Evolutionary conservation across 2,888 invertebrate genomes (phyloP).

Genomic region (Falcaria lacertinaria): DNA sequence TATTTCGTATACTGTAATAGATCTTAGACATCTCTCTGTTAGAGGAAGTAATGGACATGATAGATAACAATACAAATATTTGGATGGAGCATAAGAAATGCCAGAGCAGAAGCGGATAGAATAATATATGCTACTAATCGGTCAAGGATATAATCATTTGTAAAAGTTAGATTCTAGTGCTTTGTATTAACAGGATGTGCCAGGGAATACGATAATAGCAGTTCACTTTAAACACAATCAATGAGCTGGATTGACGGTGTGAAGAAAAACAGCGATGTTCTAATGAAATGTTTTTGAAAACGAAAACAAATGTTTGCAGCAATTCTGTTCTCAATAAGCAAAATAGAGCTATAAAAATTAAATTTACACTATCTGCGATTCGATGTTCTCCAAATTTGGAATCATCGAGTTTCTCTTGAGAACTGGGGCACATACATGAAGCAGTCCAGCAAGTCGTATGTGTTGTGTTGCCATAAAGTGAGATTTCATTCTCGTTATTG

Average conservation of each 20-base stretch:
- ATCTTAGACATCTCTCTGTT: too few species aligned
- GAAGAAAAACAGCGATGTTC: slow-evolving; percentile 13
- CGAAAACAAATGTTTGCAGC: too few species aligned
- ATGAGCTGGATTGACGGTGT: slow-evolving; percentile 10
- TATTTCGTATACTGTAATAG: too few species aligned
- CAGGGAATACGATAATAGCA: slow-evolving; percentile 4
- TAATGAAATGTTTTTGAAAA: slow-evolving; percentile 11
- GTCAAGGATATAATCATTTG: neutral
- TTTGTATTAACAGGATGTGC: neutral
- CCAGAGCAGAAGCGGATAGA: slow-evolving; percentile 1
- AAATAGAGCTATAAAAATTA: too few species aligned
- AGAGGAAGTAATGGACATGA: too few species aligned
- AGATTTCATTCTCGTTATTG: slow-evolving; percentile 24
- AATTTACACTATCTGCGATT: too few species aligned
- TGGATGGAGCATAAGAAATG: too few species aligned
- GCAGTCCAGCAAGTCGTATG: slow-evolving; percentile 9
- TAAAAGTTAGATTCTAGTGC: neutral
- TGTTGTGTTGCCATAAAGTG: slow-evolving; percentile 20
- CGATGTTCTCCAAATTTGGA: too few species aligned
- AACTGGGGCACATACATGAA: slow-evolving; percentile 1
- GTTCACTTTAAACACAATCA: slow-evolving; percentile 11
- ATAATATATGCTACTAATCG: neutral
- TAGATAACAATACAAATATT: too few species aligned
- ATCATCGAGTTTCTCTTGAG: too few species aligned
- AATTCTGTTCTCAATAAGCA: neutral